Evolutionary conservation across 1,140 invertebrate species (phyloP), one percentile per base, ranked within the genome.

Genomic region (Saccostrea glomerata): DNA sequence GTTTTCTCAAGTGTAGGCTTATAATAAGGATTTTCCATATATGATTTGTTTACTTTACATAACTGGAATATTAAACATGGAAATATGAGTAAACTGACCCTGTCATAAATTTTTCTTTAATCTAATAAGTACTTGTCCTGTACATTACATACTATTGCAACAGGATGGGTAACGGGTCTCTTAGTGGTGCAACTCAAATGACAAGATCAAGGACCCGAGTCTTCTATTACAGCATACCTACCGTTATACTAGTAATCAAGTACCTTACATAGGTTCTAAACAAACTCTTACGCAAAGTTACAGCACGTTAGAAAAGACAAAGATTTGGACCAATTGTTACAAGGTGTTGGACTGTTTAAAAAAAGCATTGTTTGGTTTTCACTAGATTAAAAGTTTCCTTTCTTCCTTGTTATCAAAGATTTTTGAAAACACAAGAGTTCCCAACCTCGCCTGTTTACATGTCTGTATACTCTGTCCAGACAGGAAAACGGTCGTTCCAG

Each of bases 81-180:
- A 77, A 77, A 30, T 25, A 77, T 77, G 25, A 77, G 70, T 77
- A 25, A 77, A 77, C 30, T 30, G 13, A 30, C 23, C 25, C 25
- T 77, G 25, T 77, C 70, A 12, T 77, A 77, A 77, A 77, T 77
- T 77, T 12, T 25, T 30, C 70, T 77, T 36, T 77, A 36, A 77
- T 77, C 70, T 77, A 13, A 36, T 36, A 36, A 73, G 66, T 73
- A 9, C 23, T 73, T 7, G 66, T n/a, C n/a, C 7, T 30, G 11
- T 17, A 36, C 25, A 30, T 77, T 77, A 77, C 70, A 77, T 77
- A 36, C 9, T 13, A 30, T 77, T 77, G 30, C 70, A 11, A 4
- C 15, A 77, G 30, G 23, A 11, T 6, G 15, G 7, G 25, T 30
- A 77, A 77, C 70, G 11, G 25, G 70, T 3, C 70, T 30, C 70